Base-by-base conservation (phyloP, 2,113 vertebrate species). In the Prietella phreatophila region DNA sequence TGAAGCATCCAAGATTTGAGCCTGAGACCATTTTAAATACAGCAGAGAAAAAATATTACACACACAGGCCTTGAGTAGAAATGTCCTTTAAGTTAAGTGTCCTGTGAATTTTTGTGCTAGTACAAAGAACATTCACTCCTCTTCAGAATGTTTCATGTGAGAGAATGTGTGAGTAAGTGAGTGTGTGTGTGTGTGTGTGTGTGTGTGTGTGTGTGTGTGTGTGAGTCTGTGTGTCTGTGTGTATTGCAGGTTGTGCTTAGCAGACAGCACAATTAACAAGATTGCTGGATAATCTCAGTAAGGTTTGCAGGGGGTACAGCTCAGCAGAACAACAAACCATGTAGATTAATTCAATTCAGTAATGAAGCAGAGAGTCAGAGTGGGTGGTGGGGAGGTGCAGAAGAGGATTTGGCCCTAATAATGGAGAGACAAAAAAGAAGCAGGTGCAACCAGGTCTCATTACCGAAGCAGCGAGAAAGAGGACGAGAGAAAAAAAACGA, bases 391-490 rank as follows among this genome's bases (percentile, higher is more conserved):
- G 85, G 84, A 63, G 63, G 83, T 69, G 84, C 71, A 86, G 82
- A 89, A 89, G 88, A 90, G 90, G 86, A 89, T 87, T 89, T 83
- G 53, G 86, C 84, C 84, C 69, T 84, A 84, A 91, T 89, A 91
- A 91, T 91, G 88, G 86, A 88, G 86, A 82, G 90, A 90, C 83
- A 90, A 89, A 90, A 91, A 90, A 91, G 90, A 89, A 88, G 89
- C 91, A 92, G 92, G 91, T 92, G 91, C 90, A 92, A 85, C 91
- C 90, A 91, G 88, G 90, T 91, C 91, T 89, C 88, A 91, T 91
- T 91, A 92, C 86, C 73, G 75, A 90, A 86, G 87, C 91, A 87
- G 83, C 55, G 89, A 86, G 85, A 90, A 87, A 88, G 56, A 86
- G 17, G 87, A 86, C 84, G 42, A 86, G 83, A 89, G 76, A 89